Conservation (phyloP, 2,797 vertebrate species). For the Alfaro cultratus region DNA sequence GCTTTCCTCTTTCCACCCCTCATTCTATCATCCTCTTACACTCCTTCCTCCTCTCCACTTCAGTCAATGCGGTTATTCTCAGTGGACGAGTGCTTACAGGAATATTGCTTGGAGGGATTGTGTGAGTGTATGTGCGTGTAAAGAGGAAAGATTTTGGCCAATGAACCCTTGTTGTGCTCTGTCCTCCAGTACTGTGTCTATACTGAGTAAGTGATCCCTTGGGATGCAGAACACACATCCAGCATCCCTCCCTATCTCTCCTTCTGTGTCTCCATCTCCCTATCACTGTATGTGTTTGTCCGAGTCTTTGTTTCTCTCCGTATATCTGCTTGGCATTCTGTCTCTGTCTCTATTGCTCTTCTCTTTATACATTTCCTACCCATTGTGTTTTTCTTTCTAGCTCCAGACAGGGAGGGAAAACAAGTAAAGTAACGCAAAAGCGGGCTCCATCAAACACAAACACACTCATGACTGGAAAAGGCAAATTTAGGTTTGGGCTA, state of each 20-base stretch:
- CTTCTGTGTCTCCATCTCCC: constrained; percentile 26
- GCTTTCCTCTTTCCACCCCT: constrained; percentile 36
- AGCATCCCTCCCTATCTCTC: constrained; percentile 55
- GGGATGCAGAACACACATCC: constrained; percentile 69
- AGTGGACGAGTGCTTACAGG: constrained; percentile 74
- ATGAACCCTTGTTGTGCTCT: constrained; percentile 75
- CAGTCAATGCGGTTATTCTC: constrained; percentile 73
- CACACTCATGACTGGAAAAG: constrained; percentile 41
- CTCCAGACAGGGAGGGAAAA: constrained; percentile 40
- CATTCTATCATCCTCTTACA: constrained; percentile 58
- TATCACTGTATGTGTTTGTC: constrained; percentile 42
- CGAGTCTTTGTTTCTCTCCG: constrained; percentile 59
- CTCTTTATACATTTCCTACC: constrained; percentile 26
- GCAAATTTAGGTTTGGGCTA: constrained; percentile 34
- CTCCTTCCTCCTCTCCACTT: constrained; percentile 64
- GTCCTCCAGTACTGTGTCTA: constrained; percentile 78
- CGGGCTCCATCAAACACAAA: constrained; percentile 51
- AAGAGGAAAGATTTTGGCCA: constrained; percentile 76
- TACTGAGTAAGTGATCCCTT: constrained; percentile 79
- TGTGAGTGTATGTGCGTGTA: constrained; percentile 57
- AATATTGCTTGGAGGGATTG: constrained; percentile 74
- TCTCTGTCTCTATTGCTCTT: constrained; percentile 26
- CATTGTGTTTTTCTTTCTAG: constrained; percentile 14
- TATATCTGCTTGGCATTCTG: constrained; percentile 48
- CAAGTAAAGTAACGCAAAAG: constrained; percentile 37